Evolutionary conservation across 2,797 vertebrate species (phyloP), one percentile per base, ranked within the genome.

Genomic region (Labeo calbasu): DNA sequence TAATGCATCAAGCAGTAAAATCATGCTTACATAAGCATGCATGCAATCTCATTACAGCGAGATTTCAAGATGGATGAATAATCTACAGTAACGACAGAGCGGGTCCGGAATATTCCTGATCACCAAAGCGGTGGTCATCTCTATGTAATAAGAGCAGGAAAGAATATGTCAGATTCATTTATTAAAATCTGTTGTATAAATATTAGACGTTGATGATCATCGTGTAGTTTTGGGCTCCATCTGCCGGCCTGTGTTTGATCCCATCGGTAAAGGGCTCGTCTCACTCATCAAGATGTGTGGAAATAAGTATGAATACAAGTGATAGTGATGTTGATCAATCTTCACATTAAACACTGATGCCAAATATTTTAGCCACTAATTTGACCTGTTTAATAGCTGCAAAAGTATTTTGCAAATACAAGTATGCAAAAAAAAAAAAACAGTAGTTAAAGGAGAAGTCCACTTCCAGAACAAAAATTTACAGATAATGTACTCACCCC

Each of bases 1-100:
- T 75, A 82, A 82, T 76, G 61, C 81, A 82, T 75, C 43, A 40
- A 17, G 48, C 48, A 25, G 57, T 36, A 65, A 73, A 50, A 82
- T 40, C 70, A 36, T 36, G 70, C 10, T 82, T 65, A n/a, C 57
- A 65, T 73, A 63, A 63, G 55, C 28, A 65, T 82, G 55, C 55
- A 36, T 63, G 25, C 75, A 25, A 75, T 53, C 28, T 75, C 70
- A 65, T 75, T 51, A 65, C 46, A 23, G 19, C 19, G 1, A 50
- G 53, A 61, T 72, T 71, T 68, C 15, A 13, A 55, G 50, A 55
- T 55, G 43, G 13, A 80, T 69, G 28, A 82, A 65, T 65, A 75
- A 65, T 65, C 28, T 50, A 75, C 21, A 65, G 28, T 43, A n/a
- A 19, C 8, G 21, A 57, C 17, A 9, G 53, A 12, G 15, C n/a